phyloP scores from a whole-genome alignment of 2,888 invertebrate genomes.

The Mythimna ferrago region DNA sequence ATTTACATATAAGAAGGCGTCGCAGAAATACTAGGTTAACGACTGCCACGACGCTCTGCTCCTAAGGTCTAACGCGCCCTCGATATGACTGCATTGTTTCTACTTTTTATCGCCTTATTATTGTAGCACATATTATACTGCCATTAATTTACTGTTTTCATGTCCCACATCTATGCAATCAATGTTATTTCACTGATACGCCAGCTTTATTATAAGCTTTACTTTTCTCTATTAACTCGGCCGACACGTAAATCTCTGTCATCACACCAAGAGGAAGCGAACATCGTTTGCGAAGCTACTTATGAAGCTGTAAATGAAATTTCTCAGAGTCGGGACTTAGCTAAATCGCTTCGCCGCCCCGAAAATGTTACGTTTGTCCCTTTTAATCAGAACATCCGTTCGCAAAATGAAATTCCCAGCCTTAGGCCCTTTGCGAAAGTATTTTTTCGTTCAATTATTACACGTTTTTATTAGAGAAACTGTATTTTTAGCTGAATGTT shows the following conservation, averaged over 20 bases:
- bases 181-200: constrained; percentile 66
- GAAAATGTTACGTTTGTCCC: constrained; percentile 39
- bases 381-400: constrained; percentile 43
- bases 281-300: constrained; percentile 25
- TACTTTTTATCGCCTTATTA: constrained; percentile 79
- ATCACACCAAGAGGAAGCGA: constrained; percentile 15
- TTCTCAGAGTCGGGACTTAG: constrained; percentile 38
- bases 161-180: constrained; percentile 79
- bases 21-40: constrained; percentile 79
- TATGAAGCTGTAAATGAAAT: constrained; percentile 48
- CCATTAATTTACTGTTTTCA: constrained; percentile 80
- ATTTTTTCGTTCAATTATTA: constrained; percentile 22
- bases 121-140: constrained; percentile 70
- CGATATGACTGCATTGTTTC: constrained; percentile 80
- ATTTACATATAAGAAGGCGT: constrained; percentile 49
- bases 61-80: constrained; percentile 77
- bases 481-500: not conserved
- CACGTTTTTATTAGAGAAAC: not conserved
- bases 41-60: constrained; percentile 75
- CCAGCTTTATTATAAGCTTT: constrained; percentile 34
- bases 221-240: constrained; percentile 42
- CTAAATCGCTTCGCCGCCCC: constrained; percentile 25
- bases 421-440: constrained; percentile 4
- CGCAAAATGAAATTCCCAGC: constrained; percentile 29
- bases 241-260: constrained; percentile 22